Conservation (phyloP, 1,140 invertebrate species). For the Ganaspis sp. region DNA sequence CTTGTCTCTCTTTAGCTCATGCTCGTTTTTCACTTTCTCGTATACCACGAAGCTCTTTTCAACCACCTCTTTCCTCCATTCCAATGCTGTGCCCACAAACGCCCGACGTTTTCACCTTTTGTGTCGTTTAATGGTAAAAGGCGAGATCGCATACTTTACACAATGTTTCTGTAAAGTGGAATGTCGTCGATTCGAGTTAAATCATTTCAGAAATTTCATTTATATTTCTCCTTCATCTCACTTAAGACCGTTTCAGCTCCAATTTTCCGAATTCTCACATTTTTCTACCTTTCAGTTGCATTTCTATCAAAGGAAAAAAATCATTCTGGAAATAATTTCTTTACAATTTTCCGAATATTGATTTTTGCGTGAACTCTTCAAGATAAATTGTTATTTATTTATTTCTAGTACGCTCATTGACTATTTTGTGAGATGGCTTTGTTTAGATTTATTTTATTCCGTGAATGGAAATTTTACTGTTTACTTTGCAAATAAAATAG, state of each 20-base stretch:
- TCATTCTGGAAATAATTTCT: no score
- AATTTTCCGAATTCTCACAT: neutral
- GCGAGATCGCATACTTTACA: slow-evolving; percentile 55
- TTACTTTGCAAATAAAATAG: slow-evolving; percentile 53
- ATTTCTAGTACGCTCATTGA: no score
- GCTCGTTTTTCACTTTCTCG: slow-evolving; percentile 35
- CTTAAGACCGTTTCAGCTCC: slow-evolving; percentile 36
- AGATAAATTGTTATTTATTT: no score
- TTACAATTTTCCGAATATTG: no score
- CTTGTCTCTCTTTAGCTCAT: slow-evolving; percentile 18
- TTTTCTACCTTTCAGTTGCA: no score
- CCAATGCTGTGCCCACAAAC: slow-evolving; percentile 20
- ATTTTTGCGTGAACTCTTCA: no score
- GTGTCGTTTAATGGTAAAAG: slow-evolving; percentile 35
- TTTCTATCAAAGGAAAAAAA: no score
- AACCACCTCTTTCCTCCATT: slow-evolving; percentile 28
- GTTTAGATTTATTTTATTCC: no score
- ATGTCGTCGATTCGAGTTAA: slow-evolving; percentile 5
- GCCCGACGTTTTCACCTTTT: slow-evolving; percentile 49
- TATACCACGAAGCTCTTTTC: slow-evolving; percentile 32
- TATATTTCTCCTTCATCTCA: neutral
- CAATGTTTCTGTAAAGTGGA: slow-evolving; percentile 16
- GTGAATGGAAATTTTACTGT: neutral
- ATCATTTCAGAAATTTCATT: slow-evolving; percentile 17
- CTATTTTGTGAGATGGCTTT: no score